Base-by-base conservation (phyloP, 2,888 invertebrate species). In the Atherix ibis region DNA sequence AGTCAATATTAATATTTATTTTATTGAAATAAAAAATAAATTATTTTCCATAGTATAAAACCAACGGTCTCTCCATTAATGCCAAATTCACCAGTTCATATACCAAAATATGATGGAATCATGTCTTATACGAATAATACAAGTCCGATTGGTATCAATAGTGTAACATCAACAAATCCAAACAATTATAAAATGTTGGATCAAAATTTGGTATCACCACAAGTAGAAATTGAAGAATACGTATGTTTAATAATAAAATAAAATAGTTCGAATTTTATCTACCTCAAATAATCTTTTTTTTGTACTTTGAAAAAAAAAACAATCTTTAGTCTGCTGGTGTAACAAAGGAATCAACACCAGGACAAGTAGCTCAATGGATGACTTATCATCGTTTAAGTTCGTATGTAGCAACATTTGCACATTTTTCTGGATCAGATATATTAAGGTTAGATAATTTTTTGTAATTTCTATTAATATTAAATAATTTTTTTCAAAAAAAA, bases 381-480 rank as follows among this genome's bases (percentile, higher is more conserved):
- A 69, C 73, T 8, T 63, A 65, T 5, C 75, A 87, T 49, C 71
- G 89, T 41, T 88, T 92, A 63, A 69, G 71, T 1, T 70, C 76
- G 32, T 82, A 81, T 56, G 64, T 76, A 15, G 63, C 72, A 33
- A 79, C 82, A 0, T 89, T 92, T 57, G 68, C 76, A 39, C 82
- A 80, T 54, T 92, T 87, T 63, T 80, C 83, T 24, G 92, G 87
- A 13, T 71, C 84, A 14, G 94, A 95, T 62, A 70, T 95, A 52
- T 65, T 94, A 45, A 75, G 89, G 57, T 71, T 41, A 47, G 46
- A 44, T 14, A 28, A 26, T 24, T 12, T 17, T 24, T 6, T 28
- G n/a, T 10, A 6, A 22, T 5, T 14, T 17, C 8, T 16, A 31
- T 22, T 25, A n/a, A n/a, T n/a, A n/a, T n/a, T n/a, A 10, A 27